These are phyloP conservation scores for Hemibagrus wyckioides DNA, from an alignment of 2,113 vertebrate species.

Conservation along the genomic window DNA sequence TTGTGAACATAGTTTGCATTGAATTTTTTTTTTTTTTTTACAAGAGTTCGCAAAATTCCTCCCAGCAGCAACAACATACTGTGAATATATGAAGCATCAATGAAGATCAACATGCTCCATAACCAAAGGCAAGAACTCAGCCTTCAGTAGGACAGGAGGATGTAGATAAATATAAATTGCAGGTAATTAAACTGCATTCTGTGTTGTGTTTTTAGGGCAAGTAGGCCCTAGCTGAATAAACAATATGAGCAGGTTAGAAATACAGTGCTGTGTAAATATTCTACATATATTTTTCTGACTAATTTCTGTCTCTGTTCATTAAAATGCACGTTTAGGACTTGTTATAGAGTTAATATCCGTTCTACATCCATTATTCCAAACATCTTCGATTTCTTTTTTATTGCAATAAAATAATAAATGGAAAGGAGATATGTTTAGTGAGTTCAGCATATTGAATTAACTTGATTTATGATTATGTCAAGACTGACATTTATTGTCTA, in stretches of 20 bases:
- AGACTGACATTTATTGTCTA: constrained; percentile 65
- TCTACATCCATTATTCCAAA: not conserved
- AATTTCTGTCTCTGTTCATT: not conserved
- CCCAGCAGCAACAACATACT: not conserved
- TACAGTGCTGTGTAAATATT: not conserved
- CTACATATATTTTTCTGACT: not conserved
- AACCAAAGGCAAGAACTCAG: not conserved
- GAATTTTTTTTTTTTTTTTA: not conserved
- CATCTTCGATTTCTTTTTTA: constrained; percentile 49
- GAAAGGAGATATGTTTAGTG: constrained; percentile 49
- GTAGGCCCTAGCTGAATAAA: too few species aligned
- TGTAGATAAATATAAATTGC: not conserved
- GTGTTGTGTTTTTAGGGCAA: too few species aligned
- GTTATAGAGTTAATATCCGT: not conserved
- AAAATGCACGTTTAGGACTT: not conserved
- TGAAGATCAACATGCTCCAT: not conserved
- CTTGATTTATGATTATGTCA: constrained; percentile 65
- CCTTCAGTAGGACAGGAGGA: not conserved
- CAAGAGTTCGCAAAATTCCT: not conserved
- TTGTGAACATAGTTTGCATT: not conserved
- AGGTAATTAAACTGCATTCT: too few species aligned
- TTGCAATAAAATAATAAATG: constrained; percentile 39
- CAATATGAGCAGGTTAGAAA: not conserved
- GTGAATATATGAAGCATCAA: not conserved
- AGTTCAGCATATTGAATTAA: constrained; percentile 58